Percentiles rank a stretch among this genome's conserved stretches.
Evolutionary conservation across 2,797 vertebrate genomes (phyloP).

Genomic region (Crocidura indochinensis): DNA sequence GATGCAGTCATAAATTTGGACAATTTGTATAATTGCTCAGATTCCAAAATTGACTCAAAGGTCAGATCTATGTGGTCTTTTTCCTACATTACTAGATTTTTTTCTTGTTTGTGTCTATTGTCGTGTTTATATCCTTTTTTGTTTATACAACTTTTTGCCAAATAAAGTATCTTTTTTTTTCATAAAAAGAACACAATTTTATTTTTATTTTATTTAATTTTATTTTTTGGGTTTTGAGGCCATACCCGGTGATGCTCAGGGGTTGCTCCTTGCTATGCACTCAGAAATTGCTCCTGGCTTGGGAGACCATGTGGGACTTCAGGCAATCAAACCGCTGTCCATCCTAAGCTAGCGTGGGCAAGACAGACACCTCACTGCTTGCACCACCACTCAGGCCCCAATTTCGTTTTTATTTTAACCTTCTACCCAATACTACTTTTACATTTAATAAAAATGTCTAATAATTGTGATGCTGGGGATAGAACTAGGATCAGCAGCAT

Average conservation of each 20-base stretch:
- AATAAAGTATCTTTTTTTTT: constrained; percentile 34
- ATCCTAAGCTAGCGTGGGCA: too few relatives aligned
- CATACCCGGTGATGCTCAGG: too few relatives aligned
- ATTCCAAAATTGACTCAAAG: constrained; percentile 13
- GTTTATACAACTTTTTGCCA: background rate
- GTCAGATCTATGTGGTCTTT: background rate
- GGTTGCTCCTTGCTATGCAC: too few relatives aligned
- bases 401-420: constrained; percentile 42
- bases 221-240: too few relatives aligned
- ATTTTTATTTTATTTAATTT: background rate
- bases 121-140: background rate
- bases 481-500: background rate
- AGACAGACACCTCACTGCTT: too few relatives aligned
- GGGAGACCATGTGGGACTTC: too few relatives aligned
- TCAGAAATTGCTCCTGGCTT: too few relatives aligned
- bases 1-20: background rate
- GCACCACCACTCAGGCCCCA: background rate
- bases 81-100: too few relatives aligned
- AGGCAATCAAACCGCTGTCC: too few relatives aligned
- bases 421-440: background rate
- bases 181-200: constrained; percentile 33
- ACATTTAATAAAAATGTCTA: background rate
- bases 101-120: background rate
- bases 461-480: background rate
- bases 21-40: constrained; percentile 26